Evolutionary conservation across 2,888 invertebrate genomes (phyloP).

Genomic region (Zootermopsis nevadensis): DNA sequence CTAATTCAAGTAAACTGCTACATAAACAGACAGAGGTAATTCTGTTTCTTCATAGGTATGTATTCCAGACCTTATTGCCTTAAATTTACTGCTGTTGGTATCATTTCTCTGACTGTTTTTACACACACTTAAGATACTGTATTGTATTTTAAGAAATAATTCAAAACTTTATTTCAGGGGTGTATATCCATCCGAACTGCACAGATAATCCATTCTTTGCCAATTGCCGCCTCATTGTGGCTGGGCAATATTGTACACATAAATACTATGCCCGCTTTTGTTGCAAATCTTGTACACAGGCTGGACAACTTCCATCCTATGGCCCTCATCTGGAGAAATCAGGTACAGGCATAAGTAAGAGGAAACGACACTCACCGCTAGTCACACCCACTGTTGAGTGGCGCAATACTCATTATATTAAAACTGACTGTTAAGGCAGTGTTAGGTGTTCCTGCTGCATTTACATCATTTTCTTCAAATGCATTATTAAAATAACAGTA

Average conservation of each 20-base stretch:
- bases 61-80: too few species aligned
- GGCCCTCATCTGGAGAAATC: constrained; percentile 63
- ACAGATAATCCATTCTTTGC: constrained; percentile 90
- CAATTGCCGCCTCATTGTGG: constrained; percentile 88
- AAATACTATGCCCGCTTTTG: constrained; percentile 90
- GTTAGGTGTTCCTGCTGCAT: constrained; percentile 40
- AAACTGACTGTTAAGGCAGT: constrained; percentile 31
- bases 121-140: neutral
- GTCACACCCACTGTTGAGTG: constrained; percentile 14
- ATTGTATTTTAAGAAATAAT: neutral
- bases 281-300: constrained; percentile 91
- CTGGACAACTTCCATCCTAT: constrained; percentile 75
- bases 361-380: constrained; percentile 48
- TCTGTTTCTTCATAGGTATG: too few species aligned
- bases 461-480: constrained; percentile 10
- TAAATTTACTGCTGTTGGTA: too few species aligned
- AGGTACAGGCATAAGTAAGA: constrained; percentile 45
- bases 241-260: constrained; percentile 86
- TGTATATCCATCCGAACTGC: constrained; percentile 82
- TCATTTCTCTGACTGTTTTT: too few species aligned
- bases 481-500: constrained; percentile 60
- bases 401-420: neutral
- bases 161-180: constrained; percentile 67
- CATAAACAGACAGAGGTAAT: too few species aligned
- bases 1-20: too few species aligned